phyloP scores from a whole-genome alignment of 2,113 vertebrate genomes.

The Ardeotis arabs region DNA sequence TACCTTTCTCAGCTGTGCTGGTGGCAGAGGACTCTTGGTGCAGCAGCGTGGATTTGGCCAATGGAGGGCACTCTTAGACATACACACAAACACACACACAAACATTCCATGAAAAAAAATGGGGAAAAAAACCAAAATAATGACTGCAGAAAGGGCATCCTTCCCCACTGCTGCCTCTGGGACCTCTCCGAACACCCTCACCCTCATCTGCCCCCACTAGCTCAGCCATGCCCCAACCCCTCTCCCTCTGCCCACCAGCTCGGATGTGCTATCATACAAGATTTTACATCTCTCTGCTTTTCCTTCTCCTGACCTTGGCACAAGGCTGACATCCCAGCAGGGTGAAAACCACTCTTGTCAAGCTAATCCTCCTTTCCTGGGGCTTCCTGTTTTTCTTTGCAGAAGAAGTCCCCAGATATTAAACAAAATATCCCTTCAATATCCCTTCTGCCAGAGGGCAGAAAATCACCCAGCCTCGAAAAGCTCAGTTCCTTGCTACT shows the following conservation, averaged over 20 bases:
- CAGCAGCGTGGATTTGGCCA: conserved; percentile 19
- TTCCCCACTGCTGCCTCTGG: not conserved
- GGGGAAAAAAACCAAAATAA: fast-evolving
- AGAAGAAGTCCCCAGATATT: not conserved
- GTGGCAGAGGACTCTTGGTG: not conserved
- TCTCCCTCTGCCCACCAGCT: not conserved
- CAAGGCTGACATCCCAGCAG: not conserved
- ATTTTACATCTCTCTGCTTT: not conserved
- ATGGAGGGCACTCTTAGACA: conserved; percentile 66
- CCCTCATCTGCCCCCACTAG: not conserved
- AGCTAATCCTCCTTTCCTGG: conserved; percentile 2
- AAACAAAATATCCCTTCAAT: not conserved
- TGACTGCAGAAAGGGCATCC: not conserved
- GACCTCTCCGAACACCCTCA: not conserved
- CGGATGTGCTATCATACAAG: not conserved
- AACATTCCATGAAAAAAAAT: not conserved
- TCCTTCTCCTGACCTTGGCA: conserved; percentile 29
- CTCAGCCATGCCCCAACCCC: not conserved
- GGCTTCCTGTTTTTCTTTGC: not conserved
- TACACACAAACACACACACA: not conserved
- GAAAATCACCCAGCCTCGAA: not conserved
- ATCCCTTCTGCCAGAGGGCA: not conserved
- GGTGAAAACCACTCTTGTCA: not conserved
- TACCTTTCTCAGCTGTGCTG: not conserved
- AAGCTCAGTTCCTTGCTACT: not conserved